phyloP scores from a whole-genome alignment of 2,113 vertebrate species.

The Myotis lucifugus region DNA sequence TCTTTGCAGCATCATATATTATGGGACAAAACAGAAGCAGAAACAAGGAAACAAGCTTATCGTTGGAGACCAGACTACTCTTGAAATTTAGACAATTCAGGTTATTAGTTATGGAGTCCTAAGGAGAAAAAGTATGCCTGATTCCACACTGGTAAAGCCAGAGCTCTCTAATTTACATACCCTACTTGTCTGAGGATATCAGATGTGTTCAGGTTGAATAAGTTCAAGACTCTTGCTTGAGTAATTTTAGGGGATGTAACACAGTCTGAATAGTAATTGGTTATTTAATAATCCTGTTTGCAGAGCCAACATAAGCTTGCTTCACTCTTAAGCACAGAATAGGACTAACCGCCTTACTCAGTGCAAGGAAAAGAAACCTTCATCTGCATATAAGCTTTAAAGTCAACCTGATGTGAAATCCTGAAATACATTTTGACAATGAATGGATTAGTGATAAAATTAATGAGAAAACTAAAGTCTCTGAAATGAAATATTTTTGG shows the following conservation, averaged over 20 bases:
- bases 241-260: constrained; percentile 74
- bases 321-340: constrained; percentile 60
- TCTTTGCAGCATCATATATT: neutral
- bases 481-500: constrained; percentile 62
- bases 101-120: constrained; percentile 58
- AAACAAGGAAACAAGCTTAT: constrained; percentile 37
- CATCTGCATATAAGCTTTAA: constrained; percentile 63
- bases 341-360: constrained; percentile 30
- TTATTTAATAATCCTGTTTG: constrained; percentile 72
- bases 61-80: constrained; percentile 9
- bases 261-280: constrained; percentile 74
- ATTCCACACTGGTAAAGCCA: constrained; percentile 52
- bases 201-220: constrained; percentile 74
- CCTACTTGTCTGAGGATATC: constrained; percentile 55
- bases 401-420: constrained; percentile 70
- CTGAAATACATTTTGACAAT: constrained; percentile 66
- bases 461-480: constrained; percentile 73
- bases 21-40: neutral
- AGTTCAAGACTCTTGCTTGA: constrained; percentile 70
- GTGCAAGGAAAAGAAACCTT: constrained; percentile 43
- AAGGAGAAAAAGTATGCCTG: neutral
- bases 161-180: constrained; percentile 65
- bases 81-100: constrained; percentile 59
- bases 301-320: constrained; percentile 44
- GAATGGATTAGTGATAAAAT: constrained; percentile 76